phyloP scores from a whole-genome alignment of 2,113 vertebrate genomes.

The Eulemur rufifrons region DNA sequence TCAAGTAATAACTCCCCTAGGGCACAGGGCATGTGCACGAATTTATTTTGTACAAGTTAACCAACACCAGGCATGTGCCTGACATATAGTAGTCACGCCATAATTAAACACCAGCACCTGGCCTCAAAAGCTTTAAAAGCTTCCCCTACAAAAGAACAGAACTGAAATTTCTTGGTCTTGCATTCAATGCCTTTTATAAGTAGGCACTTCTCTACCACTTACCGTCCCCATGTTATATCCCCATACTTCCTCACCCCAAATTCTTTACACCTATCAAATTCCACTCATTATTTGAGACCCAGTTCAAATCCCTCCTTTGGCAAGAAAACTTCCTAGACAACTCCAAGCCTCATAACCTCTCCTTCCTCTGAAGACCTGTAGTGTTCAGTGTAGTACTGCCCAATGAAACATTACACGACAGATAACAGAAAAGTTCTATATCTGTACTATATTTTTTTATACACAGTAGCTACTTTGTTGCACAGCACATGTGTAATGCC shows the following conservation, averaged over 20 bases:
- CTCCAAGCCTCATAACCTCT: not conserved
- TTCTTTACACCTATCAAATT: slow-evolving; percentile 40
- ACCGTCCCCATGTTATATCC: not conserved
- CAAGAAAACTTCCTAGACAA: not conserved
- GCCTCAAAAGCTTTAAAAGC: not conserved
- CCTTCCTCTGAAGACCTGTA: not conserved
- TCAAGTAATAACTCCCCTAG: not conserved
- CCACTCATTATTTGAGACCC: not conserved
- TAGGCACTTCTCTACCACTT: not conserved
- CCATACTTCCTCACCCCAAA: not conserved
- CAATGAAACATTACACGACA: not conserved
- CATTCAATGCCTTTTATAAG: not conserved
- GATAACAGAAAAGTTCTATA: not conserved
- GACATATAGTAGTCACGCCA: not conserved
- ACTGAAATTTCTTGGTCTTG: not conserved
- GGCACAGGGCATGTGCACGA: not conserved
- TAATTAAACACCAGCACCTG: not conserved
- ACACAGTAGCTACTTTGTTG: not conserved
- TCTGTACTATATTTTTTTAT: not conserved
- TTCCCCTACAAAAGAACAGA: not conserved
- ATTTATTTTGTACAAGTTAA: not conserved
- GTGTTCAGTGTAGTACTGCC: not conserved
- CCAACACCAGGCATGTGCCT: not conserved
- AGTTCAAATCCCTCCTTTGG: slow-evolving; percentile 18
- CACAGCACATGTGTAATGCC: not conserved